Evolutionary conservation across 2,797 vertebrate genomes (phyloP), one percentile per base, ranked within the genome.

Genomic region (Myoxocephalus aenaeus): DNA sequence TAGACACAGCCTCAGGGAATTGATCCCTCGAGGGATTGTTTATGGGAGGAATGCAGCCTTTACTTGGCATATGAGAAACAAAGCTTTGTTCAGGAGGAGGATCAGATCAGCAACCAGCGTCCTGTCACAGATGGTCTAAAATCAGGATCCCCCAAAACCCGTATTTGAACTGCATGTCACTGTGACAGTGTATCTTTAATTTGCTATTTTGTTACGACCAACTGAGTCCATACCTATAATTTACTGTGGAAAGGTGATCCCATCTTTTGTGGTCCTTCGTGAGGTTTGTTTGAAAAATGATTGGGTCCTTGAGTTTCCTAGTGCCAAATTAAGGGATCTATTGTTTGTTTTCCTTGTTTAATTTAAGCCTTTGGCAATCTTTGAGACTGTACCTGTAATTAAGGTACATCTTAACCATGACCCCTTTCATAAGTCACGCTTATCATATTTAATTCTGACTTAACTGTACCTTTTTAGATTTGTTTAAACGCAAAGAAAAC

Each of bases 31-130:
- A 59, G 70, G 50, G 56, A 73, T 57, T 64, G 29, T 73, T 66
- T 38, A 79, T 70, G 22, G 56, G 36, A 75, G 56, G 13, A 29
- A n/a, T 70, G 74, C 69, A 70, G 54, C 29, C n/a, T 54, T 79
- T 64, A 67, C 66, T 78, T 77, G 54, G 66, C 66, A 62, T 50
- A 25, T 51, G 20, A 65, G 53, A 70, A 48, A 34, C 3, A 53
- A 59, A 34, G 22, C 70, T 53, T 34, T 54, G 22, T 13, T 70
- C 12, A 72, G 48, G 54, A 62, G 64, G 36, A 62, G 15, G 56
- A 75, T 51, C 56, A 8, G 25, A 57, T 32, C 38, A 4, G 69
- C 22, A 27, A 13, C 36, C 36, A 58, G 65, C 2, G 1, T 63
- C 32, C 22, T 70, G 9, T 63, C 46, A 71, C 53, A 65, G 11